Percentiles rank a stretch among this genome's conserved stretches.
phyloP scores from a whole-genome alignment of 2,888 invertebrate species.

The Ligdia adustata region DNA sequence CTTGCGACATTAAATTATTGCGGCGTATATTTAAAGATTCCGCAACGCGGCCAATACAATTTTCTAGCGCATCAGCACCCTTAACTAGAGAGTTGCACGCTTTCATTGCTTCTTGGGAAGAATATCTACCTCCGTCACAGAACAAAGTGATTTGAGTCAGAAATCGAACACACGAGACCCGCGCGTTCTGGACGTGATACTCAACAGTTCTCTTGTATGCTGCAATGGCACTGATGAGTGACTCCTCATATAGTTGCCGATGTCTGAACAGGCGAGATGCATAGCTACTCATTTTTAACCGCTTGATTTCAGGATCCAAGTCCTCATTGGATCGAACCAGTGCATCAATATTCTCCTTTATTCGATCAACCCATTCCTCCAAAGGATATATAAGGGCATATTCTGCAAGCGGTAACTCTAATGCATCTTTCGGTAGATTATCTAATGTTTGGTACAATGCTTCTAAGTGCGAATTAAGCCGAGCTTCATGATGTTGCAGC shows the following conservation, averaged over 20 bases:
- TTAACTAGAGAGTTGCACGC: conserved; percentile 48
- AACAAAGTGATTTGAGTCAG: conserved; percentile 57
- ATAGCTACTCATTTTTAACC: conserved; percentile 66
- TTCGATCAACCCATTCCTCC: conserved; percentile 48
- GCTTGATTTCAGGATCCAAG: conserved; percentile 51
- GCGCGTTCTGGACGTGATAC: conserved; percentile 58
- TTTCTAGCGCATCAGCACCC: conserved; percentile 59
- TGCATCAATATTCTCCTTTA: conserved; percentile 47
- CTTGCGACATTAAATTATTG: conserved; percentile 48
- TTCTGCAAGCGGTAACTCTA: conserved; percentile 52
- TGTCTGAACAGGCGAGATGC: conserved; percentile 56
- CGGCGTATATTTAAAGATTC: conserved; percentile 55
- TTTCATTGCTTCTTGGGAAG: conserved; percentile 56
- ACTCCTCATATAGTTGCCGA: conserved; percentile 56
- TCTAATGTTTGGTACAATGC: conserved; percentile 57
- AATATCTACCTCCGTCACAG: conserved; percentile 61
- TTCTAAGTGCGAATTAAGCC: conserved; percentile 60
- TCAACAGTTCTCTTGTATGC: conserved; percentile 50
- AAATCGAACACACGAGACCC: conserved; percentile 66
- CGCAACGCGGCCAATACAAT: conserved; percentile 42
- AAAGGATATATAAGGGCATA: conserved; percentile 60
- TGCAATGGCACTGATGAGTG: conserved; percentile 49
- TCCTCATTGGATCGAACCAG: conserved; percentile 39
- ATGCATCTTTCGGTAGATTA: conserved; percentile 49
- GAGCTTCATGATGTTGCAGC: conserved; percentile 56